phyloP scores from a whole-genome alignment of 1,140 invertebrate genomes.

The Maniola jurtina region DNA sequence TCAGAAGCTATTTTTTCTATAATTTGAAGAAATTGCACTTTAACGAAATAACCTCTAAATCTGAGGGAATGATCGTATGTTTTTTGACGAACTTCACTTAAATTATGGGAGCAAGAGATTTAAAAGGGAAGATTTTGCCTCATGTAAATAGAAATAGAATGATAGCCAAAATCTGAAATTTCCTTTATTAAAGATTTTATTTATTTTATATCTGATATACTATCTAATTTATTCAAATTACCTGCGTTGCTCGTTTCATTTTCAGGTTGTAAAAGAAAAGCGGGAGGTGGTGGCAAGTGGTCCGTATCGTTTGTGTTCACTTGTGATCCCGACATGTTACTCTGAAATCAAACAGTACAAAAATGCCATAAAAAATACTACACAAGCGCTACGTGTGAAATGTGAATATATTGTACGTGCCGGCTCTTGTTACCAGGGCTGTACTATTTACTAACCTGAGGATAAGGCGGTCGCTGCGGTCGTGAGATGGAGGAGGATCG shows the following conservation, averaged over 20 bases:
- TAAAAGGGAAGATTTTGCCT: too few relatives aligned
- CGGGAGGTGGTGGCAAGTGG: constrained; percentile 88
- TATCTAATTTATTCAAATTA: constrained; percentile 16
- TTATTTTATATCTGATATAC: not conserved
- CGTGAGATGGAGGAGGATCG: constrained; percentile 90
- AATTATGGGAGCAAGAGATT: too few relatives aligned
- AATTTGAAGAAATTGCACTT: too few relatives aligned
- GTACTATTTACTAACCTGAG: constrained; percentile 10
- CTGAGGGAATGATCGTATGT: too few relatives aligned
- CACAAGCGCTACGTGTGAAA: too few relatives aligned
- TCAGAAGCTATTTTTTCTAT: too few relatives aligned
- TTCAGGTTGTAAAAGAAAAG: constrained; percentile 86
- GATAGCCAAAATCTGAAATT: too few relatives aligned
- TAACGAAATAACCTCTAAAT: too few relatives aligned
- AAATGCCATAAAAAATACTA: too few relatives aligned
- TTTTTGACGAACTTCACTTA: too few relatives aligned
- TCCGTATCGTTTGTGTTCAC: constrained; percentile 45
- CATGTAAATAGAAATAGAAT: too few relatives aligned
- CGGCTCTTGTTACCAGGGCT: not conserved
- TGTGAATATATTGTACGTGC: too few relatives aligned
- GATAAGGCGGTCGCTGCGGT: constrained; percentile 51
- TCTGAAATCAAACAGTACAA: constrained; percentile 29
- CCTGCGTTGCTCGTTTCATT: constrained; percentile 40
- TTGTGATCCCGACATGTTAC: constrained; percentile 35
- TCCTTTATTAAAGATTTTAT: not conserved